Evolutionary conservation across 2,113 vertebrate genomes (phyloP).

Genomic region (Stegastes partitus): DNA sequence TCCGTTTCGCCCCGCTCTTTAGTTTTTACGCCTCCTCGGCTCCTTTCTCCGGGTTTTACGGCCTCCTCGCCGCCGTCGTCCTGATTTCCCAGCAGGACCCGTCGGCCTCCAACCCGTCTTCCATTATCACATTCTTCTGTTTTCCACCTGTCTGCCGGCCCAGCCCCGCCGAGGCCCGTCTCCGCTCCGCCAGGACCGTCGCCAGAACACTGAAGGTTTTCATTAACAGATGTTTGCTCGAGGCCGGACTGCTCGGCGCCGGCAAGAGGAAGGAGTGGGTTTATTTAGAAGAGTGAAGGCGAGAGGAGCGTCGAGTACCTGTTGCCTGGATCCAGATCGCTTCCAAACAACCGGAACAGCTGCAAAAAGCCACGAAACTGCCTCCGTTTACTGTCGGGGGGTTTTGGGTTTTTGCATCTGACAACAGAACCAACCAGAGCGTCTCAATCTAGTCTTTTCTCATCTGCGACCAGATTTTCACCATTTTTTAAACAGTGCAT

Average conservation of each 20-base stretch:
- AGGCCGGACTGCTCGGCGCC: background rate
- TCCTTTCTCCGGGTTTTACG: background rate
- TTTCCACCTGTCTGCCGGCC: background rate
- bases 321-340: no score
- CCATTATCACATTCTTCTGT: background rate
- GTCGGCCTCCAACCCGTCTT: slow-evolving; percentile 4
- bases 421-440: no score
- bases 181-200: background rate
- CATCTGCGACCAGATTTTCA: no score
- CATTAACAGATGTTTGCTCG: background rate
- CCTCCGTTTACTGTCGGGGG: background rate
- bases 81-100: slow-evolving; percentile 14
- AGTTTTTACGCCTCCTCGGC: background rate
- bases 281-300: background rate
- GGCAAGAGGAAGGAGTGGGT: no score
- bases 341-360: background rate
- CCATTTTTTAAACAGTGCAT: no score
- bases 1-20: background rate
- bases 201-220: background rate
- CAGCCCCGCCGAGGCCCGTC: background rate
- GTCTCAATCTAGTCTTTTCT: no score
- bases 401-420: no score
- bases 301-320: background rate
- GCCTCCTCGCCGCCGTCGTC: background rate
- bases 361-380: background rate